Conservation (phyloP, 2,888 invertebrate genomes). For the Syrista parreyssii region DNA sequence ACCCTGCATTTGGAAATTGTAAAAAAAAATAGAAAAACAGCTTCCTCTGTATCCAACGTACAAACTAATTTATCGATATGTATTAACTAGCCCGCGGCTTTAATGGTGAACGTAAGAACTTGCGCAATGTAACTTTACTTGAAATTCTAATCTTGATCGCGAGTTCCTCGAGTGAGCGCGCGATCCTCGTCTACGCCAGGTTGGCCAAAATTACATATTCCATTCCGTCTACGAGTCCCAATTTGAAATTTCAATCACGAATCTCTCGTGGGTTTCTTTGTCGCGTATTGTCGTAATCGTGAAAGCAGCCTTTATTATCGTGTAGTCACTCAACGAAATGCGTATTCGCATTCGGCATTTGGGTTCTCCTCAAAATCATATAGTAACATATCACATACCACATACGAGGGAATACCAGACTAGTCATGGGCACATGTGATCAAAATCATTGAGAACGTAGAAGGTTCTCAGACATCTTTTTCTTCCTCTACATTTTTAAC, state of each 20-base stretch:
- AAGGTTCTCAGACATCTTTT: background rate
- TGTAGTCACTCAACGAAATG: background rate
- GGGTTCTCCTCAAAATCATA: background rate
- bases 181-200: background rate
- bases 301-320: background rate
- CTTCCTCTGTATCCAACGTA: background rate
- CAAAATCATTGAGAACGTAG: background rate
- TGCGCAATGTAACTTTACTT: background rate
- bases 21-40: background rate
- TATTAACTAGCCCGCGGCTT: background rate
- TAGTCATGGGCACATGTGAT: background rate
- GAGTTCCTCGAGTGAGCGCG: background rate
- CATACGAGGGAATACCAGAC: background rate
- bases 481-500: too few species aligned
- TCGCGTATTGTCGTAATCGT: background rate
- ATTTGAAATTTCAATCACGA: constrained; percentile 6
- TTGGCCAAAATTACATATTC: constrained; percentile 1
- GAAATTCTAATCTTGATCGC: constrained; percentile 6
- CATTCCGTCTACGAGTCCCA: background rate
- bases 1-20: background rate
- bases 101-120: constrained; percentile 4
- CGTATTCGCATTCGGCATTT: background rate
- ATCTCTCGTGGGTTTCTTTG: background rate
- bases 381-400: background rate
- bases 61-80: background rate